These are phyloP conservation scores for Oreotrochilus melanogaster DNA, from an alignment of 2,113 vertebrate species.

Conservation along the genomic window DNA sequence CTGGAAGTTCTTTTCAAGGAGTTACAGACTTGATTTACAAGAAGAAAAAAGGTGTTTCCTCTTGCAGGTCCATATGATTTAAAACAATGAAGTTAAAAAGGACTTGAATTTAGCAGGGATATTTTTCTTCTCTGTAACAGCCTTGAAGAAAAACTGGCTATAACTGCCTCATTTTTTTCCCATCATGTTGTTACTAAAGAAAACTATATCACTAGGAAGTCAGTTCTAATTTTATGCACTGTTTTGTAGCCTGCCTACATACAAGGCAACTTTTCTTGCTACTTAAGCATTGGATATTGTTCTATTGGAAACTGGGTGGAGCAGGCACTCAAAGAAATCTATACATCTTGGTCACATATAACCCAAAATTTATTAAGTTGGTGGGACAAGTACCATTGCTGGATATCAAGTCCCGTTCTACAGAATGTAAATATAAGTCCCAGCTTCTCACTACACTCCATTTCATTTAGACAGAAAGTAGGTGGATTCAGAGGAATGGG, in stretches of 20 bases:
- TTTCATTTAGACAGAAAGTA: not conserved
- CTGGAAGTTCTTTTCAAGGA: not conserved
- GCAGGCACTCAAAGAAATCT: not conserved
- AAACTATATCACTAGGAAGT: constrained; percentile 58
- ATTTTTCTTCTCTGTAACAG: constrained; percentile 26
- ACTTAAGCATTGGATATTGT: constrained; percentile 24
- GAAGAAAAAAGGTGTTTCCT: not conserved
- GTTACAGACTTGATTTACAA: not conserved
- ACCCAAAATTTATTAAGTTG: not conserved
- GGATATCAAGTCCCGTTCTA: not conserved
- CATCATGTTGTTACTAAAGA: constrained; percentile 53
- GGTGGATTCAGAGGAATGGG: not conserved
- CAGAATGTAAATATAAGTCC: not conserved
- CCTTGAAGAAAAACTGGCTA: constrained; percentile 25
- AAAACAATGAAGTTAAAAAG: not conserved
- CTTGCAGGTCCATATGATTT: not conserved
- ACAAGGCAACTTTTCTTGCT: not conserved
- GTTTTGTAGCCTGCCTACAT: constrained; percentile 48
- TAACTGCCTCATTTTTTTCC: constrained; percentile 44
- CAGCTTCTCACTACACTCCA: not conserved
- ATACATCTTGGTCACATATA: not conserved
- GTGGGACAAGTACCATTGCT: not conserved
- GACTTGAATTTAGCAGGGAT: not conserved
- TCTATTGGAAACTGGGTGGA: not conserved
- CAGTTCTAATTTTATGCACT: constrained; percentile 65